These are phyloP conservation scores for Bagarius yarrelli DNA, from an alignment of 2,113 vertebrate species.

Conservation along the genomic window DNA sequence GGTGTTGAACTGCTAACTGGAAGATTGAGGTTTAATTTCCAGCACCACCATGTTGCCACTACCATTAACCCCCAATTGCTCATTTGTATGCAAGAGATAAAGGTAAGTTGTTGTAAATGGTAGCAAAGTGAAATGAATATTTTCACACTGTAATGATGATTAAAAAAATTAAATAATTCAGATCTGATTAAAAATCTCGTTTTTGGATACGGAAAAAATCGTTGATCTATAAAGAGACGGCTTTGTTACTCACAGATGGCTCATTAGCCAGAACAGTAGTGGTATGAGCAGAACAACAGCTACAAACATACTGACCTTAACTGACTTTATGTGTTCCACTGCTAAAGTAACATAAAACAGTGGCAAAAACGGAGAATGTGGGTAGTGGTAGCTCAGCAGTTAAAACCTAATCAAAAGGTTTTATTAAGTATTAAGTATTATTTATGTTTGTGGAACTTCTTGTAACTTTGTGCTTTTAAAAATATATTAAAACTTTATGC, in stretches of 20 bases:
- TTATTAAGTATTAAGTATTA: no score
- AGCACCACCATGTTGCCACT: no score
- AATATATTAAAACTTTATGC: no score
- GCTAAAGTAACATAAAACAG: background rate
- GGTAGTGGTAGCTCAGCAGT: background rate
- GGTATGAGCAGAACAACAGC: background rate
- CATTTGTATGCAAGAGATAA: no score
- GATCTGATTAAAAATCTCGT: background rate
- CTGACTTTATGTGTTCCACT: background rate
- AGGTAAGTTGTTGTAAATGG: background rate
- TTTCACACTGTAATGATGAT: constrained; percentile 3
- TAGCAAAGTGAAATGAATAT: background rate
- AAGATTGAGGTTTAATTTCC: no score
- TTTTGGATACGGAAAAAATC: background rate
- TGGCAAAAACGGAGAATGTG: background rate
- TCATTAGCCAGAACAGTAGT: background rate
- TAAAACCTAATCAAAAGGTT: background rate
- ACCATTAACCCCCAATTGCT: no score
- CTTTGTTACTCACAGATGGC: background rate
- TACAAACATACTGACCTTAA: background rate
- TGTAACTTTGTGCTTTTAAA: no score
- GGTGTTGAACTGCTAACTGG: no score
- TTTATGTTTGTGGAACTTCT: no score
- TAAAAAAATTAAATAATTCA: background rate
- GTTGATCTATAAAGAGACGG: background rate